Evolutionary conservation across 2,888 invertebrate species (phyloP).

Genomic region (Abrostola tripartita): DNA sequence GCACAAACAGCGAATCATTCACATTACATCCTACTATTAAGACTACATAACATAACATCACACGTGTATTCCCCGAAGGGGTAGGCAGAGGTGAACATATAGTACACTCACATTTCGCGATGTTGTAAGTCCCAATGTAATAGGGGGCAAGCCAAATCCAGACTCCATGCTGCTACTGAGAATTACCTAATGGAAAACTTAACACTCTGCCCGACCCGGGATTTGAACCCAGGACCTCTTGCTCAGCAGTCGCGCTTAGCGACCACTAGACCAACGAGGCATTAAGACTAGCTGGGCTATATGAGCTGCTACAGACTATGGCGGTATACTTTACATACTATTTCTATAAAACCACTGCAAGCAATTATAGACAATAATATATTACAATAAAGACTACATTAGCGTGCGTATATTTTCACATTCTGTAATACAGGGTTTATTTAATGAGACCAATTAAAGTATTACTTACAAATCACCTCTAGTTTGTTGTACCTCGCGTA

Average conservation of each 20-base stretch:
- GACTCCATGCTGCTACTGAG: too few species aligned
- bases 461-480: slow-evolving; percentile 57
- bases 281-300: slow-evolving; percentile 15
- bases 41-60: too few species aligned
- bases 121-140: too few species aligned
- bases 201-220: too few species aligned
- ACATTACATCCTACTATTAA: slow-evolving; percentile 29
- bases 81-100: too few species aligned
- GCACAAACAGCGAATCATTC: slow-evolving; percentile 33
- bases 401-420: neutral
- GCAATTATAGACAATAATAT: slow-evolving; percentile 6
- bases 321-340: slow-evolving; percentile 33
- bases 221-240: too few species aligned
- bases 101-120: too few species aligned
- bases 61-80: too few species aligned
- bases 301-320: slow-evolving; percentile 16
- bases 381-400: slow-evolving; percentile 5
- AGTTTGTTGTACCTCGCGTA: slow-evolving; percentile 35
- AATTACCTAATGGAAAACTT: too few species aligned
- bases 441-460: slow-evolving; percentile 57
- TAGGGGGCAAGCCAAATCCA: too few species aligned
- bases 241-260: too few species aligned
- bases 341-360: slow-evolving; percentile 1
- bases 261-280: too few species aligned
- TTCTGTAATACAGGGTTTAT: slow-evolving; percentile 19